Evolutionary conservation across 2,113 vertebrate genomes (phyloP).

Genomic region (Micronycteris hirsuta): DNA sequence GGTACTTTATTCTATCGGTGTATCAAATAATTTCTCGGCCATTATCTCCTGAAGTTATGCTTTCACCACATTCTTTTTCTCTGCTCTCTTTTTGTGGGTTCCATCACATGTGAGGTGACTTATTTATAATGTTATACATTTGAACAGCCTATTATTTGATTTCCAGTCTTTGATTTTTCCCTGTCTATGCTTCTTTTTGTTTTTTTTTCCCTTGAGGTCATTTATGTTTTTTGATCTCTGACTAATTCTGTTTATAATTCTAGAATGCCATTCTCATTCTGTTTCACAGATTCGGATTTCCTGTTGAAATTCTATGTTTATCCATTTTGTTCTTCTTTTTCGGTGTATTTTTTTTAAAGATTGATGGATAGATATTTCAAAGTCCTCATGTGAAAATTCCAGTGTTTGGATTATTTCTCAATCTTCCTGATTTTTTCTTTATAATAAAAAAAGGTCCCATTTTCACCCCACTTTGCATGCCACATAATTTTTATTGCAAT

Average conservation of each 20-base stretch:
- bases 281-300: neutral
- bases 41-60: neutral
- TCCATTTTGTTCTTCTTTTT: neutral
- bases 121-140: neutral
- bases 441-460: neutral
- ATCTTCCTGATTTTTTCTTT: neutral
- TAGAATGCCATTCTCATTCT: neutral
- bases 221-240: neutral
- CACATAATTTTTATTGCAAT: neutral
- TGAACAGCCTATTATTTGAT: neutral
- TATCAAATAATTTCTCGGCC: neutral
- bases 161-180: neutral
- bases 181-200: neutral
- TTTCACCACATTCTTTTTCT: neutral
- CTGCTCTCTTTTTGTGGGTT: neutral
- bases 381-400: neutral
- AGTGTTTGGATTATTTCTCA: neutral
- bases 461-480: neutral
- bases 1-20: neutral
- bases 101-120: neutral
- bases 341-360: neutral
- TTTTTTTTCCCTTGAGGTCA: neutral
- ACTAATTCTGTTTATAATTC: neutral
- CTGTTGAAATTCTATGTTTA: neutral
- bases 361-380: neutral